Conservation (phyloP, 2,797 vertebrate species). For the Columba guinea region DNA sequence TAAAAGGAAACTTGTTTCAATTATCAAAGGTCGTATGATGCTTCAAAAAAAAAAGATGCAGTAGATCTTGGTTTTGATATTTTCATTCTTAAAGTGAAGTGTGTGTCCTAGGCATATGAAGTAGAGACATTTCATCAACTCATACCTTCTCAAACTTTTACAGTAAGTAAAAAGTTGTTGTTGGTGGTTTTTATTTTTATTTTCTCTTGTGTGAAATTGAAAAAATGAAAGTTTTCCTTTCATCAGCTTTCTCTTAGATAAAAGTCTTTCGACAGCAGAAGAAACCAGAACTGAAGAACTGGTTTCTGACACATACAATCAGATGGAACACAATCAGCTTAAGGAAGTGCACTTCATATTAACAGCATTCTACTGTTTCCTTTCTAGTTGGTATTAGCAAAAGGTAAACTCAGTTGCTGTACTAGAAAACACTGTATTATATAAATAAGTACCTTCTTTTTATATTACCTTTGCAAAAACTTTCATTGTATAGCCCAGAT, state of each 20-base stretch:
- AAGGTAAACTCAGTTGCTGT: neutral
- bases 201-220: neutral
- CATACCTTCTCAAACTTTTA: neutral
- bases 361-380: neutral
- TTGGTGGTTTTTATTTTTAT: neutral
- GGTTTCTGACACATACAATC: neutral
- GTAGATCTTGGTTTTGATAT: neutral
- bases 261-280: neutral
- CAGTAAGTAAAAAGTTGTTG: neutral
- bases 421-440: neutral
- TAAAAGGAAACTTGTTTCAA: neutral
- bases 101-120: neutral
- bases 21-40: neutral
- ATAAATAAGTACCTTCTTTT: neutral
- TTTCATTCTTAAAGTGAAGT: neutral
- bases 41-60: neutral
- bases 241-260: neutral
- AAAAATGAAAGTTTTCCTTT: neutral
- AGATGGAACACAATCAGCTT: neutral
- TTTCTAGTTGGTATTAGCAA: neutral
- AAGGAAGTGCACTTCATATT: neutral
- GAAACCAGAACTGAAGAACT: neutral
- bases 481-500: constrained; percentile 97
- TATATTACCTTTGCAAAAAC: constrained; percentile 94
- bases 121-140: neutral